Evolutionary conservation across 2,888 invertebrate genomes (phyloP), one percentile per base, ranked within the genome.

Genomic region (Pantelozetes paolii): DNA sequence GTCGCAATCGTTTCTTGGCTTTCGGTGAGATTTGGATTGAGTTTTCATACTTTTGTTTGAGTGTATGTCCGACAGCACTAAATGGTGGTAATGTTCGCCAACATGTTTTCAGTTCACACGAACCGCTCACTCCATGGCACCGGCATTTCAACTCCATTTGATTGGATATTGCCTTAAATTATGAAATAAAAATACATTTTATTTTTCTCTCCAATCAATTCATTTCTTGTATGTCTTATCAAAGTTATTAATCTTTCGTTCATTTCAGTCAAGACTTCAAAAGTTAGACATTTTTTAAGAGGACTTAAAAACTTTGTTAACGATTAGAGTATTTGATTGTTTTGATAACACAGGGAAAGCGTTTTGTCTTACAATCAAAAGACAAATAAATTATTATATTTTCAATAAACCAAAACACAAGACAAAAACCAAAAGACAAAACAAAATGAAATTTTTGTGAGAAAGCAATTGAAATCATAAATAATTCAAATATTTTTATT

Each of bases 81-180:
- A 86, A 86, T 50, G 83, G 80, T 11, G 86, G 85, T 78, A 86
- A 82, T 76, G 84, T 84, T 76, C 83, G 82, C 86, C 86, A 86
- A 79, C 86, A 86, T 2, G 86, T 86, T 80, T 86, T 85, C 77
- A 86, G 82, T 77, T 85, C 85, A 79, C 86, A 86, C 28, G 86
- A 85, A 2, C 86, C 86, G 28, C 86, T 86, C 13, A 86, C 85
- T 20, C 86, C 86, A 79, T 86, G 86, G 78, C 86, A 86, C 13
- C 86, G 83, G 78, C 86, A 86, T 77, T 84, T 84, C 79, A 83
- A 82, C 71, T 82, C 81, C 84, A 86, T 86, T 77, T 77, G 75
- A 5, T 76, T 74, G 3, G 76, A 72, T 0, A 78, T 72, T 11
- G 77, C 77, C 77, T 78, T 71, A 2, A 59, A 72, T 20, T 32